phyloP scores from a whole-genome alignment of 2,888 invertebrate species.

The Bombylius major region DNA sequence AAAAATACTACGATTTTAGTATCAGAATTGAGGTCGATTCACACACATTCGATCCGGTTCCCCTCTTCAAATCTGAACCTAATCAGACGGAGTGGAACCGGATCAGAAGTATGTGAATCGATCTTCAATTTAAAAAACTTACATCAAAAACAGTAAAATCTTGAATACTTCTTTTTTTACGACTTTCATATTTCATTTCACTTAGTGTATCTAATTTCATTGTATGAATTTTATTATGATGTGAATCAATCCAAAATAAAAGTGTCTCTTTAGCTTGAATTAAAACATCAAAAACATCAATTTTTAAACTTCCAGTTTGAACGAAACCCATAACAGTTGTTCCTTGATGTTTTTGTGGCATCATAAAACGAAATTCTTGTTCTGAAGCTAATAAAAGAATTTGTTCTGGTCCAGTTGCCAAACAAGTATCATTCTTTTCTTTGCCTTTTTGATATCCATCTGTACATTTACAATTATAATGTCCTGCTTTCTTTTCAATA shows the following conservation, averaged over 20 bases:
- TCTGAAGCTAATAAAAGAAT: slow-evolving; percentile 33
- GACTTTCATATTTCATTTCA: slow-evolving; percentile 3
- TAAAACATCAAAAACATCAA: slow-evolving; percentile 49
- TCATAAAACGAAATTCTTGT: slow-evolving; percentile 34
- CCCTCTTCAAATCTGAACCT: no score
- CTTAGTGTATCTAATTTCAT: slow-evolving; percentile 30
- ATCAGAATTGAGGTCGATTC: no score
- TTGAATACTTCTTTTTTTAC: slow-evolving; percentile 2
- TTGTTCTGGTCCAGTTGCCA: slow-evolving; percentile 40
- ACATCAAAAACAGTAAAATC: slow-evolving; percentile 32
- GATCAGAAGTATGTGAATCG: no score
- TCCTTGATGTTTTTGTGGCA: slow-evolving; percentile 31
- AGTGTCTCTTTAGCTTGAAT: slow-evolving; percentile 39
- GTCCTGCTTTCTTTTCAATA: slow-evolving; percentile 44
- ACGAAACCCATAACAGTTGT: slow-evolving; percentile 47
- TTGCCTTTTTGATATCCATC: slow-evolving; percentile 46
- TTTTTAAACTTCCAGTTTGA: slow-evolving; percentile 50
- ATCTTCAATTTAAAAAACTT: slow-evolving; percentile 10
- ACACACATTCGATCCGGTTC: not conserved
- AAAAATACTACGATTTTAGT: no score
- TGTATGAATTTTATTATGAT: slow-evolving; percentile 35
- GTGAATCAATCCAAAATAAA: slow-evolving; percentile 37
- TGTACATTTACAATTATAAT: slow-evolving; percentile 49
- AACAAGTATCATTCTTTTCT: slow-evolving; percentile 40
- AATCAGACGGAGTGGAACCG: no score